These are phyloP conservation scores for Colistium nudipinnis DNA, from an alignment of 2,113 vertebrate genomes.

Conservation along the genomic window DNA sequence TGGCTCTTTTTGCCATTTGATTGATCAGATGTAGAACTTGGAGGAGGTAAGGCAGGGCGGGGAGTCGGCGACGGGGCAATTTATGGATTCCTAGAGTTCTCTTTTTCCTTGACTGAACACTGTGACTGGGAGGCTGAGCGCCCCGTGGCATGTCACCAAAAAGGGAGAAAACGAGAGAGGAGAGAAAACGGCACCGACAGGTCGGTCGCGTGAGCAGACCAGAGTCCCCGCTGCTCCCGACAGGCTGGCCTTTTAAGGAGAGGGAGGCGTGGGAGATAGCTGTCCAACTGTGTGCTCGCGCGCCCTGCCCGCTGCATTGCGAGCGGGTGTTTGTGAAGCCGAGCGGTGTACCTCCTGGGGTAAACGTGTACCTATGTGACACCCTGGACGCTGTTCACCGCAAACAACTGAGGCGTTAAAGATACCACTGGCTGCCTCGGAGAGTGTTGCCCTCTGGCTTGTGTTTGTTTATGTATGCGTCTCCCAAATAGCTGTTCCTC, in stretches of 20 bases:
- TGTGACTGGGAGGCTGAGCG: background rate
- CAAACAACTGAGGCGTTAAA: slow-evolving; percentile 41
- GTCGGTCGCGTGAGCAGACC: slow-evolving; percentile 16
- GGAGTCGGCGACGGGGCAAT: background rate
- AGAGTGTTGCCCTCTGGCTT: slow-evolving; percentile 2
- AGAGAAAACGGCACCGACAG: background rate
- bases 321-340: slow-evolving; percentile 4
- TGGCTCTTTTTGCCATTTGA: slow-evolving; percentile 15
- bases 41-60: slow-evolving; percentile 8
- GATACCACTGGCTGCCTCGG: slow-evolving; percentile 41
- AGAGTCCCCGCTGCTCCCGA: slow-evolving; percentile 31
- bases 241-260: slow-evolving; percentile 42
- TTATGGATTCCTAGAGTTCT: background rate
- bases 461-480: background rate
- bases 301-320: background rate
- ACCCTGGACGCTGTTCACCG: slow-evolving; percentile 44
- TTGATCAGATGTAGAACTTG: slow-evolving; percentile 24
- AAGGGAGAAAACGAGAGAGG: background rate
- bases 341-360: slow-evolving; percentile 36
- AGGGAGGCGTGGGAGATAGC: slow-evolving; percentile 51
- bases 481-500: background rate
- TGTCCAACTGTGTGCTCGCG: slow-evolving; percentile 14
- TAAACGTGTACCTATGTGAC: slow-evolving; percentile 44
- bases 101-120: slow-evolving; percentile 9
- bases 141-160: slow-evolving; percentile 7